phyloP scores from a whole-genome alignment of 2,888 invertebrate species.

The Catocala sponsa region DNA sequence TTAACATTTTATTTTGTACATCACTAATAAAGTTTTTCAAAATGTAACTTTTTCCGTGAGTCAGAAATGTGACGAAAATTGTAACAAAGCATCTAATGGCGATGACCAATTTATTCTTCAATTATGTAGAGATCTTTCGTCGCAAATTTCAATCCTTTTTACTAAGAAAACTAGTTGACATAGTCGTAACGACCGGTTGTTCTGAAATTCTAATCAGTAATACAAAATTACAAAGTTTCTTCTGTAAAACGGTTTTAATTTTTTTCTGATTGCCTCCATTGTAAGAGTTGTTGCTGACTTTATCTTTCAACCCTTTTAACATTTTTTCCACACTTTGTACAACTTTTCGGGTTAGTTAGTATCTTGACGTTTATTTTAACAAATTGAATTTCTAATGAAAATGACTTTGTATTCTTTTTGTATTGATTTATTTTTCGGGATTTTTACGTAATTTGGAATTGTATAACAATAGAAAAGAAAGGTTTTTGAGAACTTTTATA shows the following conservation, averaged over 20 bases:
- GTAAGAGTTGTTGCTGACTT: slow-evolving; percentile 55
- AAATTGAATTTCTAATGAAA: slow-evolving; percentile 54
- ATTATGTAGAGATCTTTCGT: no score
- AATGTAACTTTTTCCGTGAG: no score
- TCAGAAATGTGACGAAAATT: no score
- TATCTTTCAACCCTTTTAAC: slow-evolving; percentile 59
- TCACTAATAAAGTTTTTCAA: no score
- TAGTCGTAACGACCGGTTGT: slow-evolving; percentile 8
- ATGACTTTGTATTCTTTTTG: slow-evolving; percentile 50
- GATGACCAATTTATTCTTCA: no score
- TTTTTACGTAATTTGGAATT: slow-evolving; percentile 28
- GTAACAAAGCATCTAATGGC: no score
- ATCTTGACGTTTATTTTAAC: slow-evolving; percentile 57
- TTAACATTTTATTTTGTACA: no score
- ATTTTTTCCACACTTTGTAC: slow-evolving; percentile 52
- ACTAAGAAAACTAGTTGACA: background rate
- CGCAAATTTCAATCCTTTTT: no score
- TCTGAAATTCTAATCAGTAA: slow-evolving; percentile 29
- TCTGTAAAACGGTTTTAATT: slow-evolving; percentile 36
- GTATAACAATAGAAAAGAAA: slow-evolving; percentile 21
- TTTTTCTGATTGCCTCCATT: slow-evolving; percentile 64
- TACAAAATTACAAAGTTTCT: slow-evolving; percentile 43
- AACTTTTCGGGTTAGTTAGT: slow-evolving; percentile 56
- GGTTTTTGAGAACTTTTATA: slow-evolving; percentile 5
- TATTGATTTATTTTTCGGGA: slow-evolving; percentile 31